Base-by-base conservation (phyloP, 1,140 invertebrate genomes). In the Sinella curviseta region DNA sequence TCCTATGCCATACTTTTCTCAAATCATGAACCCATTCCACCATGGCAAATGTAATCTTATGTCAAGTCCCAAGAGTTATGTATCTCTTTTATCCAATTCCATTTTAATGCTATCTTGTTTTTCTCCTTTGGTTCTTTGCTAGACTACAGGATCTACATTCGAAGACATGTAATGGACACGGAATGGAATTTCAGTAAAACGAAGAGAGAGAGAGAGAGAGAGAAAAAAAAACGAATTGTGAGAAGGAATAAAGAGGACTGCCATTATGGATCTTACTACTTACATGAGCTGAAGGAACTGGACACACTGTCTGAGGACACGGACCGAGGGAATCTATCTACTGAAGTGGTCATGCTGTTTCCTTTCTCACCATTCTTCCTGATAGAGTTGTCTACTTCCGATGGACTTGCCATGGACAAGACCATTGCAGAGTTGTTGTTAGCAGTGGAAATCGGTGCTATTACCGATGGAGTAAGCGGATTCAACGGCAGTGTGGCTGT, bases 221-320 rank as follows among this genome's bases (percentile, higher is more conserved):
- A n/a, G 14, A 65, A 17, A 17, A n/a, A 65, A 65, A 65, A 16
- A 14, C 30, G 28, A n/a, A 70, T 70, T 33, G 31, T 17, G 28
- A 14, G 30, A 77, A 17, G 1, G 55, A 36, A 30, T n/a, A 24
- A 75, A 55, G 57, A 26, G n/a, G n/a, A n/a, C n/a, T n/a, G n/a
- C n/a, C n/a, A n/a, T n/a, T n/a, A n/a, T n/a, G n/a, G n/a, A n/a
- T n/a, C n/a, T n/a, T n/a, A 57, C n/a, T 75, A 85, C 87, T 87
- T 82, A 87, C 87, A 86, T 35, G 87, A 87, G 57, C 87, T 86
- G 76, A 87, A 87, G 86, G 91, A 90, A 82, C 91, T 92, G 80
- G 90, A 91, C 26, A 91, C 89, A 82, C 91, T 92, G 86, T 91
- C 90, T 83, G 91, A 90, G 57, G 91, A 92, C 81, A 91, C 90